phyloP scores from a whole-genome alignment of 1,140 invertebrate genomes.

The Lysiphlebus fabarum region DNA sequence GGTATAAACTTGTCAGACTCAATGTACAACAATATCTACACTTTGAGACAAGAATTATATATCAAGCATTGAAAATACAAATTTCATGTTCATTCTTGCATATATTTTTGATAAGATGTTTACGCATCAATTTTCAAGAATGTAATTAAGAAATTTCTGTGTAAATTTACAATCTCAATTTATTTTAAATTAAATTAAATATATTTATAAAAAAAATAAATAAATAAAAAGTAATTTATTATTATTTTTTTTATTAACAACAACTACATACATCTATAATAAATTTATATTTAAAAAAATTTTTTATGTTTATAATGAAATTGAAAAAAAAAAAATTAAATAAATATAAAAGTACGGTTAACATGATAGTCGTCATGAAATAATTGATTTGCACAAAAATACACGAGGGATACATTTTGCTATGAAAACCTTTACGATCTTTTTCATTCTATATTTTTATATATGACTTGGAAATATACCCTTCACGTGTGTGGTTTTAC shows the following conservation, averaged over 20 bases:
- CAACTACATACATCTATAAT: background rate
- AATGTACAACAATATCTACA: no score
- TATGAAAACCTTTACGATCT: constrained; percentile 18
- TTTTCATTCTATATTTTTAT: constrained; percentile 7
- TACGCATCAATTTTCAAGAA: constrained; percentile 5
- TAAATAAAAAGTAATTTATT: no score
- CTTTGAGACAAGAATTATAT: no score
- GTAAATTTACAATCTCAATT: background rate
- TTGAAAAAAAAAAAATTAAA: no score
- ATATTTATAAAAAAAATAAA: background rate
- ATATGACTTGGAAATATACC: constrained; percentile 14
- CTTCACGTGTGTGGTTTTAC: constrained; percentile 14
- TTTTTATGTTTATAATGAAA: background rate
- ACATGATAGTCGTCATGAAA: background rate
- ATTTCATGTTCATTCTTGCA: background rate
- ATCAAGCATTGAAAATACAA: no score
- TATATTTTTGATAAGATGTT: constrained; percentile 1
- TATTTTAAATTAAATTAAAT: background rate
- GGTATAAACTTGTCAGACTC: no score
- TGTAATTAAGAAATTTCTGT: background rate
- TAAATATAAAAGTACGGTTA: no score
- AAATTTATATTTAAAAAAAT: background rate
- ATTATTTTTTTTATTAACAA: no score
- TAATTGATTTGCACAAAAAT: constrained; percentile 17
- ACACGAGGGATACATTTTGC: constrained; percentile 6